Conservation (phyloP, 2,888 invertebrate genomes). For the Amiota minor region DNA sequence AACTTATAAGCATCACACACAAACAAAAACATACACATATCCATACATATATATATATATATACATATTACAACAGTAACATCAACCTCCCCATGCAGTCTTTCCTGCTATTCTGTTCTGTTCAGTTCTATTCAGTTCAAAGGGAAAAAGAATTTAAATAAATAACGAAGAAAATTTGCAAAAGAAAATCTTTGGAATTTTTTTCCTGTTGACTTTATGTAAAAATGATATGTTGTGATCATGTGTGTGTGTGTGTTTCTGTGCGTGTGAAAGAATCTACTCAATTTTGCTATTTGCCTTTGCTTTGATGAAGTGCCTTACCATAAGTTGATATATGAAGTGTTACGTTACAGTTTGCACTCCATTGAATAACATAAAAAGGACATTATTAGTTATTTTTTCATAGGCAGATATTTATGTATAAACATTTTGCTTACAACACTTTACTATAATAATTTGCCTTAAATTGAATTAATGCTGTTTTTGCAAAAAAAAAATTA, state of each 20-base stretch:
- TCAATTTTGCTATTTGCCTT: not conserved
- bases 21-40: slow-evolving; percentile 25
- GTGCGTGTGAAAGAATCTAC: not conserved
- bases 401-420: not conserved
- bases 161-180: slow-evolving; percentile 54
- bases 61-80: not conserved
- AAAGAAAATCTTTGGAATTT: not conserved
- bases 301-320: not conserved
- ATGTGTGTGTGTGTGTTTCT: not conserved
- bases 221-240: slow-evolving; percentile 20
- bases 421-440: not conserved
- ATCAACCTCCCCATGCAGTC: not conserved
- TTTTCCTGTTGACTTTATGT: slow-evolving; percentile 43
- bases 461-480: not conserved
- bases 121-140: too few relatives aligned
- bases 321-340: slow-evolving; percentile 2
- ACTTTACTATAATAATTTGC: not conserved
- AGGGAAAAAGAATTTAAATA: slow-evolving; percentile 56
- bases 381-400: not conserved
- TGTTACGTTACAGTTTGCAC: not conserved
- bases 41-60: slow-evolving; percentile 20
- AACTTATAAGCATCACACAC: slow-evolving; percentile 34
- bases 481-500: too few relatives aligned
- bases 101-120: slow-evolving; percentile 7
- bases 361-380: too few relatives aligned